Evolutionary conservation across 2,113 vertebrate species (phyloP), one percentile per base, ranked within the genome.

Genomic region (Prionailurus viverrinus): DNA sequence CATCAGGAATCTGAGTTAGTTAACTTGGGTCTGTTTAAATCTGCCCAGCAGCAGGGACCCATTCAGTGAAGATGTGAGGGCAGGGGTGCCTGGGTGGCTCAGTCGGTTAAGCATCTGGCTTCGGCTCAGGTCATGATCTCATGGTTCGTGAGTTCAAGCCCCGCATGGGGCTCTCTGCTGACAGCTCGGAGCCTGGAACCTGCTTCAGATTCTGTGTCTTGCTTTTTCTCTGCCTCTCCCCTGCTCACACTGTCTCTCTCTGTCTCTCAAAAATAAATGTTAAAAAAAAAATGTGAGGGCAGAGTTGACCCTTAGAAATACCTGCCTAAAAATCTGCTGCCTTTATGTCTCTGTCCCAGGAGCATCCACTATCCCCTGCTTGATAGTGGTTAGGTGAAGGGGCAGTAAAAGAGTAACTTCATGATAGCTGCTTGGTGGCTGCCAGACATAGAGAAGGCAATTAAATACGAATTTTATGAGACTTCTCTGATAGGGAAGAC

Each of bases 21-120:
- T 71, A n/a, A 63, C 39, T 90, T 85, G 53, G 51, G 21, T 84
- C 88, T 94, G 12, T 78, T 94, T 69, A 63, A 90, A 41, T 85
- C 80, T 90, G 36, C 27, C 33, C 41, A 18, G 36, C 12, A 61
- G n/a, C 41, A 27, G 79, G 33, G 84, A 82, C 45, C 45, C 36
- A 69, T 21, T 83, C 68, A 69, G 13, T 88, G 61, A 83, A 48
- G 79, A 39, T 21, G 1, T n/a, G 51, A 94, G 41, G 91, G 19
- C 68, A 89, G 79, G 45, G 45, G 45, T 45, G 8, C 45, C 45
- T 45, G 45, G 45, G 45, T 45, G 45, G 45, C 8, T 45, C 45
- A 45, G 45, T 45, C 45, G 45, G 7, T 45, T 45, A 45, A 45
- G 45, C 45, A 45, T 45, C 8, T 9, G 8, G 45, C 1, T 45